Evolutionary conservation across 2,113 vertebrate species (phyloP).

Genomic region (Prolemur simus): DNA sequence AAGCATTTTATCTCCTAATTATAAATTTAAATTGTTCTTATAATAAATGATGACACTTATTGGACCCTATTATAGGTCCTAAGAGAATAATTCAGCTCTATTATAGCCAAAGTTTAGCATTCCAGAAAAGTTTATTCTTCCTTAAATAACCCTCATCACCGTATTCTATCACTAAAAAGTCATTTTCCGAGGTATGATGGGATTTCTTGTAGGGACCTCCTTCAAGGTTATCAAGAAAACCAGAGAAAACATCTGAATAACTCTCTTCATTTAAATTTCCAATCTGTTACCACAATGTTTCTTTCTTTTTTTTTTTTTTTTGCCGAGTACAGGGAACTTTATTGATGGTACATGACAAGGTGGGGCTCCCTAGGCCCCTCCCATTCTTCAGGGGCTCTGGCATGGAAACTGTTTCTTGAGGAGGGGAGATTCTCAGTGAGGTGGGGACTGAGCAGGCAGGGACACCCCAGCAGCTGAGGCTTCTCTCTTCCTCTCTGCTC

Average conservation of each 20-base stretch:
- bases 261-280: neutral
- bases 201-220: neutral
- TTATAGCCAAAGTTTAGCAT: neutral
- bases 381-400: too few species aligned
- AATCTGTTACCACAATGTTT: neutral
- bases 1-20: conserved; percentile 4
- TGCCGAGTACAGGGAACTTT: too few species aligned
- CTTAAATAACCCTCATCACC: neutral
- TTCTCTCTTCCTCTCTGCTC: too few species aligned
- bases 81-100: neutral
- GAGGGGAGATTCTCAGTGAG: too few species aligned
- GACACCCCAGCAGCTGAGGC: too few species aligned
- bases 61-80: neutral
- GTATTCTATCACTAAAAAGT: neutral
- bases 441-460: too few species aligned
- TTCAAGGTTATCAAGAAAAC: neutral
- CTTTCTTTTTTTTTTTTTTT: too few species aligned
- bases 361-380: too few species aligned
- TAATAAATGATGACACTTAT: neutral
- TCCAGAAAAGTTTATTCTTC: neutral
- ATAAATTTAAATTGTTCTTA: neutral
- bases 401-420: too few species aligned
- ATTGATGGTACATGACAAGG: too few species aligned
- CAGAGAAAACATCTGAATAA: neutral
- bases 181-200: neutral